phyloP scores from a whole-genome alignment of 2,113 vertebrate genomes.

The Montifringilla adamsi region DNA sequence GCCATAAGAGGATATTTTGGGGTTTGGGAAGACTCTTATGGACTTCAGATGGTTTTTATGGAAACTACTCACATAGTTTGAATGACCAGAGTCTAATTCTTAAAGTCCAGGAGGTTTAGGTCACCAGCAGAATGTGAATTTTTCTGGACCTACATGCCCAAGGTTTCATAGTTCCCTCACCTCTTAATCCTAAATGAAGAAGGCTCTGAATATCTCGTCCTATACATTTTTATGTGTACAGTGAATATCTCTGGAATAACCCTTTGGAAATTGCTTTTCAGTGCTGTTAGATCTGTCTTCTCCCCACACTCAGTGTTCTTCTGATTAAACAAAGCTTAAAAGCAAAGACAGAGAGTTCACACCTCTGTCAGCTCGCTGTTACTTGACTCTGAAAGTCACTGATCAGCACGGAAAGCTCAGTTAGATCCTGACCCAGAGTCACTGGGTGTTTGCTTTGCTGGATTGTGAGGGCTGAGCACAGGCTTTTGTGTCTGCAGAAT shows the following conservation, averaged over 20 bases:
- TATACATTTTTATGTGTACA: fast-evolving
- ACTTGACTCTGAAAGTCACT: background rate
- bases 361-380: background rate
- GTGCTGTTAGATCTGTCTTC: background rate
- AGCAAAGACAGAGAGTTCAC: background rate
- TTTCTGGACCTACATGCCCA: background rate
- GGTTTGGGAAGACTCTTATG: background rate
- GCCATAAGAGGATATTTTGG: fast-evolving
- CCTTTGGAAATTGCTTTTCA: background rate
- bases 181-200: background rate
- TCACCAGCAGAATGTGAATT: background rate
- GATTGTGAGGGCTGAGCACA: background rate
- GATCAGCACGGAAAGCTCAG: background rate
- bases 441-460: background rate
- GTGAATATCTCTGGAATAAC: background rate
- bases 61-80: background rate
- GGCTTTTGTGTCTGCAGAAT: background rate
- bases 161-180: background rate
- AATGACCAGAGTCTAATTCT: background rate
- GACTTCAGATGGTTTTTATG: background rate
- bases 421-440: background rate
- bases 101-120: background rate
- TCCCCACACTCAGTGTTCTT: background rate
- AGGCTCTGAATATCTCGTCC: background rate
- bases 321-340: background rate